Evolutionary conservation across 2,888 invertebrate genomes (phyloP), one percentile per base, ranked within the genome.

Genomic region (Pyrochroa serraticornis): DNA sequence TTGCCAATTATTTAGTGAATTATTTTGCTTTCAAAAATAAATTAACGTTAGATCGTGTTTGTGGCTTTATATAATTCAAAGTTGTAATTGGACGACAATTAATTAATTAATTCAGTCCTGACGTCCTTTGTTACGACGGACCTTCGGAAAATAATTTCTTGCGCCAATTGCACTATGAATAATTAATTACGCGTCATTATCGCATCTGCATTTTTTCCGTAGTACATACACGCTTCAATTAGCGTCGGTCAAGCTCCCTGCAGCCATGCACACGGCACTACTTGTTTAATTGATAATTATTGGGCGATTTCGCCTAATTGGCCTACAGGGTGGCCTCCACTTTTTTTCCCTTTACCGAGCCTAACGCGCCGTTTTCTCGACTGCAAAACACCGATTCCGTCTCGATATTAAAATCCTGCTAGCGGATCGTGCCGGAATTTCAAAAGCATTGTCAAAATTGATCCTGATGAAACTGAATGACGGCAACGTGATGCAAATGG

Each of bases 201-300:
- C 62, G 52, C 43, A 46, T 46, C 54, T 42, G 47, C 37, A 59
- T 62, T 66, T 69, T 65, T 62, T 56, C 65, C 66, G 43, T 53
- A 52, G 41, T 35, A 12, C 34, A 7, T 10, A 13, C 56, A 68
- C 67, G 65, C 69, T 71, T 72, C 71, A 72, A 72, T 72, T 72
- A 72, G 67, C 66, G 65, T 70, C 47, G 50, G 65, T 62, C 69
- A 62, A 61, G 65, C 64, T 60, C 63, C 67, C 65, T 46, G 41
- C 34, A 52, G 62, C 63, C 59, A 53, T 50, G 53, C 62, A 62
- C 62, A 63, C 62, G 62, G 58, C 65, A 53, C 64, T 72, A 65
- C 68, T 74, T 70, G 73, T 75, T 75, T 76, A 75, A 75, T 75
- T 77, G 76, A 75, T 76, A 76, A 77, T 76, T 75, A 76, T 74